Evolutionary conservation across 1,140 invertebrate species (phyloP), one percentile per base, ranked within the genome.

Genomic region (Drosophila fuyamai): DNA sequence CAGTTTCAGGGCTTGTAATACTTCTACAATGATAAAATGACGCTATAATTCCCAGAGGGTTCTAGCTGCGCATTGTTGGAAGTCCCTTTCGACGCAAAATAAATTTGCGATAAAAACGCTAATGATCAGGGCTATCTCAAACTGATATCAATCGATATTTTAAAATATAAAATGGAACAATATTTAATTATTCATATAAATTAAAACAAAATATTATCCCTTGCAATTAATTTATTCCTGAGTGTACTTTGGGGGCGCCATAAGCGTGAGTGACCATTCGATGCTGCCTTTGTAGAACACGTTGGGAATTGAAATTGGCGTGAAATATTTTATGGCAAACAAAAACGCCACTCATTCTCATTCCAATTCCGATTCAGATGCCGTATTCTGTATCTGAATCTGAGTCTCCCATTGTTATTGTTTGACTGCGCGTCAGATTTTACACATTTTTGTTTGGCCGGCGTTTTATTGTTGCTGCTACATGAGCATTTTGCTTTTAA

Each of bases 291-390:
- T 48, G 41, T 40, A 29, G 46, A 36, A 47, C 43, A 38, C 18
- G 4, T 23, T 9, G 8, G 18, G 47, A 57, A 73, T 78, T 70
- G 60, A 76, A 88, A 86, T 88, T 88, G 83, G 79, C 83, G 67
- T 82, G 66, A 88, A 83, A 88, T 79, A 79, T 86, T 86, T 89
- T 58, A 85, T 81, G 66, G 74, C 63, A 77, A 77, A 77, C 63
- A 77, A 61, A 68, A 70, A 76, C 36, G 23, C 43, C 63, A 60
- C 59, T 63, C 57, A 73, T 74, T 76, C 66, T 50, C 40, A 70
- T 43, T 68, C 35, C 12, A 43, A 16, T 43, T 47, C 47, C 27
- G 41, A 55, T 51, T 68, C 62, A 43, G 62, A 43, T 48, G 48
- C 53, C 35, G 66, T 16, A 71, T 55, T 71, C 68, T 38, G 36